Evolutionary conservation across 2,113 vertebrate species (phyloP).

Genomic region (Mormoops blainvillei): DNA sequence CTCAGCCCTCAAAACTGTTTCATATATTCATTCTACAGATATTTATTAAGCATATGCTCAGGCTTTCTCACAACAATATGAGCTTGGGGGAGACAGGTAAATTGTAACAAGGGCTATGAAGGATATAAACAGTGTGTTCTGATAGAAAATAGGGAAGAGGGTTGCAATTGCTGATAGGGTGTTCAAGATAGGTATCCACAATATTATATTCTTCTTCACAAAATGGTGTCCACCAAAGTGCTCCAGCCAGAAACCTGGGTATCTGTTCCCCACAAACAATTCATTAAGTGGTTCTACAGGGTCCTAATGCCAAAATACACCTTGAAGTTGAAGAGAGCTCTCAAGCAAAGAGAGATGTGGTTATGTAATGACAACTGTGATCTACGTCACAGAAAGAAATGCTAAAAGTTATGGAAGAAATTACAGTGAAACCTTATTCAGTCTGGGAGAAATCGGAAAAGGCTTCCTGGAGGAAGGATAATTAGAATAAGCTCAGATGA

Average conservation of each 20-base stretch:
- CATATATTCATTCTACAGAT: background rate
- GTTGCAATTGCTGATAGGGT: background rate
- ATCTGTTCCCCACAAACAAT: background rate
- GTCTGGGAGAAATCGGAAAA: slow-evolving; percentile 16
- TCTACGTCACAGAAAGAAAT: background rate
- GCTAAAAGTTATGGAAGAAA: background rate
- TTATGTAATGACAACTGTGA: background rate
- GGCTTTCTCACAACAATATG: background rate
- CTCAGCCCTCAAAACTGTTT: slow-evolving; percentile 2
- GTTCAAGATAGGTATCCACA: background rate
- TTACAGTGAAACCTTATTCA: background rate
- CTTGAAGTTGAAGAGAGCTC: background rate
- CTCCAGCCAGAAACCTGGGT: background rate
- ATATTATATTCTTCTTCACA: background rate
- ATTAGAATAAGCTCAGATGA: background rate
- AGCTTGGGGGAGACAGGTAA: background rate
- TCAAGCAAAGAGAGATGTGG: background rate
- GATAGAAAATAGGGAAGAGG: background rate
- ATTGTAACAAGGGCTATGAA: background rate
- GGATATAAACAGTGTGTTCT: background rate
- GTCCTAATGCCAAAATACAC: background rate
- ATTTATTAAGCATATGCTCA: background rate
- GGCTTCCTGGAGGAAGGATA: background rate
- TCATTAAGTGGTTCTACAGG: background rate
- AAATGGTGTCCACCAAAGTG: background rate